Base-by-base conservation (phyloP, 2,888 invertebrate species). In the Prosopocoilus inquinatus region DNA sequence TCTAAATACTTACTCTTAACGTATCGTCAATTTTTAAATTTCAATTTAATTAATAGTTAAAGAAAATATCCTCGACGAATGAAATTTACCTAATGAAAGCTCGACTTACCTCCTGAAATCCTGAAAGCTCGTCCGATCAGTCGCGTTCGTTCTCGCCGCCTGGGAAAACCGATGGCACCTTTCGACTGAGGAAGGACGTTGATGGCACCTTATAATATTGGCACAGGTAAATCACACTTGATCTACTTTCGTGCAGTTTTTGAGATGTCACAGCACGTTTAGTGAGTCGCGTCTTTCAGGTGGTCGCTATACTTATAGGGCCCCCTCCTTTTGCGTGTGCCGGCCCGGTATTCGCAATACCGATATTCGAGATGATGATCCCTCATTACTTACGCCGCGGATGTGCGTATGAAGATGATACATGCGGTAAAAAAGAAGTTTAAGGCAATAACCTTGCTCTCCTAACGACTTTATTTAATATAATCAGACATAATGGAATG, bases 241-340 rank as follows among this genome's bases (percentile, higher is more conserved):
- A 57, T 55, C 55, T 57, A 57, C 55, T 57, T 68, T 65, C 64
- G 59, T 62, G 61, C 59, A 61, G 61, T 68, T 69, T 67, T 55
- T 65, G 58, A 65, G 64, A 64, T 66, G 67, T 66, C 65, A 67
- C 64, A 63, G 62, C 64, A 65, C 68, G 67, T 68, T 69, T 67
- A 64, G 66, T 65, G 69, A 65, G 66, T 67, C 65, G 66, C 66
- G 59, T 55, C 59, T 64, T 67, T 65, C 60, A 67, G 67, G 67
- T 65, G 64, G 66, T 65, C 68, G 71, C 67, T 70, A 70, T 72
- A 72, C 71, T 72, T 71, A 70, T 72, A 72, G 64, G 64, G 64
- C 69, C 70, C 71, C 72, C 70, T 67, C 71, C 69, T 63, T 60
- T 47, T 54, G 55, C 53, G 51, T 55, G 53, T 59, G 59, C 54